Base-by-base conservation (phyloP, 2,888 invertebrate genomes). In the Masnerella sp. region DNA sequence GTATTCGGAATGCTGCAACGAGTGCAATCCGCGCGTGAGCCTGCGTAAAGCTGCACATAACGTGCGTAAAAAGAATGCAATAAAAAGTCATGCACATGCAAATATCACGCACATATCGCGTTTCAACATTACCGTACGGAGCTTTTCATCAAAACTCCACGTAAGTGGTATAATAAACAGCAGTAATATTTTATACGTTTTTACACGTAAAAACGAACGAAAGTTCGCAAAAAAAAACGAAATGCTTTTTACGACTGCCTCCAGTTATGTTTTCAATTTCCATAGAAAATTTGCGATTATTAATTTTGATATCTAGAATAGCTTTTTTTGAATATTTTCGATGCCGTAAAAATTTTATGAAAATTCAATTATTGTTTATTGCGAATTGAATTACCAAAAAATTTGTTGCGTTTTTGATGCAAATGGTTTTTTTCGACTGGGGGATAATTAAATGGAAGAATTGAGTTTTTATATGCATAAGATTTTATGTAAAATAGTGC, bases 21-120 rank as follows among this genome's bases (percentile, higher is more conserved):
- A 67, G 70, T 67, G 71, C 67, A 49, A 64, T 64, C 68, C 75
- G 49, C 70, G 56, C 73, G 70, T 43, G 62, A 43, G 77, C 52
- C 73, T 76, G 72, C 76, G 54, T 45, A 56, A 78, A 77, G 75
- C 76, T 75, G 77, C 64, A 68, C 75, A 76, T 51, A 75, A 77
- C 72, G 76, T 77, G 78, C 76, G 67, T 77, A 49, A 61, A 59
- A 72, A 62, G 45, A 73, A 67, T 76, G 61, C 62, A 71, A 56
- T 73, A 38, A 76, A 61, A 68, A 69, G 68, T 54, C 75, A 73
- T 73, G 75, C 75, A 73, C 75, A 76, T 76, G 75, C 75, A 62
- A 52, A 25, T 61, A 52, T 49, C 56, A 40, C 73, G 56, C 58
- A 51, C 30, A 14, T 25, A 14, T 28, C 17, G 43, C 43, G 20